These are phyloP conservation scores for Anneissia japonica DNA, from an alignment of 35 echinoderm and acorn worm genomes.

Conservation along the genomic window DNA sequence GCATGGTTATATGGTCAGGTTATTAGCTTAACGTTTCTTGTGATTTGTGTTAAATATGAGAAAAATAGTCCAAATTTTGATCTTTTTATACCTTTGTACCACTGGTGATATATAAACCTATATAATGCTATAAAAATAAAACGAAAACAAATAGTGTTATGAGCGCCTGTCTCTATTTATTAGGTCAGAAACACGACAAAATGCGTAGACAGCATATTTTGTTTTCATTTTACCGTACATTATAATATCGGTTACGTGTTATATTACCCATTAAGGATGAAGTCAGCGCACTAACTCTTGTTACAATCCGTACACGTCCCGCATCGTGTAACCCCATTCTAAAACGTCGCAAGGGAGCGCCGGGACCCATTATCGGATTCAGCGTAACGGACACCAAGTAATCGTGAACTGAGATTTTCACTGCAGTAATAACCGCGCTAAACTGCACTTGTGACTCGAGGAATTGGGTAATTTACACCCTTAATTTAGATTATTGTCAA, in stretches of 20 bases:
- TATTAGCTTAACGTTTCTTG: not conserved
- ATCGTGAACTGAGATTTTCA: not conserved
- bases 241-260: not conserved
- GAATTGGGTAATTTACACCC: constrained; percentile 1
- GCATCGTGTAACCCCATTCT: not conserved
- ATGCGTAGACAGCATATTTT: not conserved
- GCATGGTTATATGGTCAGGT: not conserved
- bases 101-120: not conserved
- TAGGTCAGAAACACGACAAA: not conserved
- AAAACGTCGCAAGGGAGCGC: not conserved
- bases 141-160: not conserved
- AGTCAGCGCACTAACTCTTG: not conserved
- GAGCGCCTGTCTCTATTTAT: not conserved
- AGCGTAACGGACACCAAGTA: not conserved
- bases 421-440: not conserved
- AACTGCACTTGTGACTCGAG: not conserved
- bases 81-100: not conserved
- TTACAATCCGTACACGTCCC: not conserved
- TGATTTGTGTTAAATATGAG: not conserved
- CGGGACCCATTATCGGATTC: not conserved
- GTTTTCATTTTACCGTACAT: not conserved
- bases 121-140: not conserved
- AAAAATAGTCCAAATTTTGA: not conserved
- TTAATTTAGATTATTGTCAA: constrained; percentile 2
- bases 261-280: not conserved